Evolutionary conservation across 2,113 vertebrate genomes (phyloP), one percentile per base, ranked within the genome.

Genomic region (Oryctolagus cuniculus): DNA sequence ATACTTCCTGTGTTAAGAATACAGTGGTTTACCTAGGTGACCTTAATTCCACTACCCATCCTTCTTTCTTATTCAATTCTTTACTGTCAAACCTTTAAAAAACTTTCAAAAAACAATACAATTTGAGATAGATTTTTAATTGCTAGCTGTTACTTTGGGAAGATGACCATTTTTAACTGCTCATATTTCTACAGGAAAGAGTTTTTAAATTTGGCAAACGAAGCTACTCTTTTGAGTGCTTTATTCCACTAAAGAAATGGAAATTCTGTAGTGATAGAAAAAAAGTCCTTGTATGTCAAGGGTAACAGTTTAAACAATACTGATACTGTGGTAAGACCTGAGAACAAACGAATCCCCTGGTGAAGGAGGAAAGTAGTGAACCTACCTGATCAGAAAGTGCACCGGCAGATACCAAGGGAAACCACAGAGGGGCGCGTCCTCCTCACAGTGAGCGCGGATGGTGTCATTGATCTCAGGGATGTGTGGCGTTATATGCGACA

Each of bases 401-500:
- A 99, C 98, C 2, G 99, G 99, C 69, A 99, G 98, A 97, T 99
- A 99, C 99, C 99, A 99, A 16, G 99, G 99, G 96, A 99, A 99
- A 12, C 99, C 99, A 74, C 99, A 99, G 97, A 99, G 99, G 8
- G 99, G 99, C 1, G 98, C 98, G 34, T 98, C 96, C n/a, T 98
- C 98, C 29, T 98, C 98, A 2, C 99, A 99, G 5, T 74, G 96
- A 21, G 99, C 98, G 94, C 98, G 98, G 87, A 99, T 97, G 27
- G 97, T 99, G 44, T 99, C 99, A 82, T 99, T 99, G 98, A 99
- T 98, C 98, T 99, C 99, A 0, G 99, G 99, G 74, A 99, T 80
- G 84, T 98, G 96, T 15, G 99, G 99, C 3, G 99, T 99, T 98
- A 99, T 21, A 93, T 99, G 98, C 94, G 99, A 98, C 90, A 99